Evolutionary conservation across 2,797 vertebrate genomes (phyloP).

Genomic region (Dryobates pubescens): DNA sequence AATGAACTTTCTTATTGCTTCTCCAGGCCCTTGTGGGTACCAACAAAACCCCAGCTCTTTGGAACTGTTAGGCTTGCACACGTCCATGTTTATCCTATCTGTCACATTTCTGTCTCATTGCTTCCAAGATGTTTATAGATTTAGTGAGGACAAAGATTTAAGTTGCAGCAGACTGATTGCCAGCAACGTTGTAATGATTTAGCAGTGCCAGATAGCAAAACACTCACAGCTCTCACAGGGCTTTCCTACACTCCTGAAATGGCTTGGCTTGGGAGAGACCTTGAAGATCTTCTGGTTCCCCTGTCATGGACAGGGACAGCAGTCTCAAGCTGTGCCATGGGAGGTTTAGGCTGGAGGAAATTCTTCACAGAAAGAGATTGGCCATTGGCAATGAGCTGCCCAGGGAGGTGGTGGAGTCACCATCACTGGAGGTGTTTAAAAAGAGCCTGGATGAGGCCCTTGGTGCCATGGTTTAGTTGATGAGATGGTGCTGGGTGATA

Average conservation of each 20-base stretch:
- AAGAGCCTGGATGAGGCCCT: no score
- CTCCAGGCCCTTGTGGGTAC: neutral
- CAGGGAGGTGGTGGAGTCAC: no score
- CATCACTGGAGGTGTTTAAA: no score
- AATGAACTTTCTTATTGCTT: slow-evolving; percentile 10
- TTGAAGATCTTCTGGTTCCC: no score
- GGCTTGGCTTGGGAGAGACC: no score
- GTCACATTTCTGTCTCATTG: neutral
- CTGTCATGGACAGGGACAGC: no score
- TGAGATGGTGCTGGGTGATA: no score
- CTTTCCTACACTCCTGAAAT: neutral
- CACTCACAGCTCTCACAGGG: neutral
- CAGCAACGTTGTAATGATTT: slow-evolving; percentile 34
- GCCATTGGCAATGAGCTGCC: no score
- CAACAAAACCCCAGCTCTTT: neutral
- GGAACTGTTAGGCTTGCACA: neutral
- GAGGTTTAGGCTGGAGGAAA: no score
- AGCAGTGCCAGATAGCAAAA: neutral
- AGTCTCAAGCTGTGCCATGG: no score
- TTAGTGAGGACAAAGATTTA: neutral
- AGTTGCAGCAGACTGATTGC: neutral
- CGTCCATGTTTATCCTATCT: neutral
- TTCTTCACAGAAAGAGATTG: no score
- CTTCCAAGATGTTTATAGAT: neutral
- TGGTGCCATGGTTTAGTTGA: no score